Evolutionary conservation across 2,113 vertebrate genomes (phyloP), one percentile per base, ranked within the genome.

Genomic region (Taurulus bubalis): DNA sequence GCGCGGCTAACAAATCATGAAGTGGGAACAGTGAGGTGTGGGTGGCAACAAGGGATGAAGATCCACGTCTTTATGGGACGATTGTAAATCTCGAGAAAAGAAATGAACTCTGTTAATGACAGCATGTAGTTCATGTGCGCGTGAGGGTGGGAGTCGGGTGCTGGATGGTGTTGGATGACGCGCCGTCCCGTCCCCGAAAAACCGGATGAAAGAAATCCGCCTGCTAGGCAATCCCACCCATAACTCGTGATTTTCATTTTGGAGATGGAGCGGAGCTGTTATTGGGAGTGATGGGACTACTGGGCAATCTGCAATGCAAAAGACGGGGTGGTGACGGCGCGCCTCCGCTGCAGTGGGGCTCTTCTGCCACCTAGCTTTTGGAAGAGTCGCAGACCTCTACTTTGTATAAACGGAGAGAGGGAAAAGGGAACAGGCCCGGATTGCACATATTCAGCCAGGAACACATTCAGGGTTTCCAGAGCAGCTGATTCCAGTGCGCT

Each of bases 311-410:
- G 87, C 91, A 92, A 92, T 91, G 87, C 83, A 92, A 92, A 93
- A 93, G 85, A 85, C 42, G 84, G 83, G 81, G 85, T 68, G 91
- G 85, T 92, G 85, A 90, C 89, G 91, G 87, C 73, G 69, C 79
- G 34, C 82, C 77, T 68, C 73, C 40, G 85, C 81, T 90, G 90
- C 91, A 81, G 87, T 91, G 92, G 87, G 89, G 63, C 90, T 93
- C 93, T 94, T 93, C 92, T 92, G 93, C 93, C 93, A 92, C 85
- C 93, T 94, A 92, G 91, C 92, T 93, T 89, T 89, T 81, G 53
- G 82, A 85, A 90, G 71, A 93, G 89, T 84, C 86, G 47, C 75
- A 84, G 86, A 87, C 80, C 85, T 87, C 76, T 28, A 20, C 73
- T 85, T 71, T 77, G 56, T 32, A 34, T n/a, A 88, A 68, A 74